Evolutionary conservation across 2,113 vertebrate genomes (phyloP).

Genomic region (Microtus pennsylvanicus): DNA sequence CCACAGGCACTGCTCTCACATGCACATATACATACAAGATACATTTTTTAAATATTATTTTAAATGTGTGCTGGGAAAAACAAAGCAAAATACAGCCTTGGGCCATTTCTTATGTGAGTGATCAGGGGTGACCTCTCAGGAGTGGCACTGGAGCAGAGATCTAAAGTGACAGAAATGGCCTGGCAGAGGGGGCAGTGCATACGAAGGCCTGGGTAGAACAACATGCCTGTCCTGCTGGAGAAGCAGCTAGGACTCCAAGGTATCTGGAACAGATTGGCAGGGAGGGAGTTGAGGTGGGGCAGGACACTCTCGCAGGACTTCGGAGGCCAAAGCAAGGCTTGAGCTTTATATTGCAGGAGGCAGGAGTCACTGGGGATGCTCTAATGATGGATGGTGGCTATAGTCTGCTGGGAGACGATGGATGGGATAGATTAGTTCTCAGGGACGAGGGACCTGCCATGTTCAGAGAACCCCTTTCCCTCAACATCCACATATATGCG

Average conservation of each 20-base stretch:
- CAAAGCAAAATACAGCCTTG: neutral
- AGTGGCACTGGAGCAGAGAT: neutral
- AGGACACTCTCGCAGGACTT: neutral
- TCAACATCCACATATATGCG: neutral
- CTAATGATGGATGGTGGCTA: neutral
- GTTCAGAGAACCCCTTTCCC: neutral
- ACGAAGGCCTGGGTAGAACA: neutral
- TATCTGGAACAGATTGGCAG: neutral
- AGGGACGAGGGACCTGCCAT: rapidly evolving
- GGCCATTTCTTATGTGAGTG: too few species aligned
- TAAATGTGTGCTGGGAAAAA: neutral
- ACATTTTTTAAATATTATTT: neutral
- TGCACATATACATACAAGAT: neutral
- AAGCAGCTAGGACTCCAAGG: neutral
- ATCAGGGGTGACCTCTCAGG: neutral
- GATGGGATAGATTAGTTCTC: neutral
- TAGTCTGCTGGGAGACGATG: neutral
- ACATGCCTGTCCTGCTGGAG: neutral
- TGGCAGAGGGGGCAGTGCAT: neutral
- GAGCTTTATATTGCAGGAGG: neutral
- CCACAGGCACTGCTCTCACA: neutral
- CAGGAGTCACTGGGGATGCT: too few species aligned
- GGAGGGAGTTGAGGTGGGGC: neutral
- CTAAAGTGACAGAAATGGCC: neutral
- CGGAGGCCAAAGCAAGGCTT: neutral